phyloP scores from a whole-genome alignment of 2,797 vertebrate genomes.

The Microctenopoma stevenorrisi region DNA sequence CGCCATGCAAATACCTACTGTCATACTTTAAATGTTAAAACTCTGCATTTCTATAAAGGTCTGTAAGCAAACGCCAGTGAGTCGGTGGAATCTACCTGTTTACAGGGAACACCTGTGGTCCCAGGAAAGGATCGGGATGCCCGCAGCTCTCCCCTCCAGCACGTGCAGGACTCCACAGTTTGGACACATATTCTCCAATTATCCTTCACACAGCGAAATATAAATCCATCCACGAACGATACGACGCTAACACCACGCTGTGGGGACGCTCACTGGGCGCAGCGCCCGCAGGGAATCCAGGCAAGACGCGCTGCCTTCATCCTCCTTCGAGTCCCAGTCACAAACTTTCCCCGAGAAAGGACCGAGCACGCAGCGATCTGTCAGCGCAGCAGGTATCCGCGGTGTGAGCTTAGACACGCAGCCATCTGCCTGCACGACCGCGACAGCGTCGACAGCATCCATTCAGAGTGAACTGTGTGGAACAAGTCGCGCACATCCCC shows the following conservation, averaged over 20 bases:
- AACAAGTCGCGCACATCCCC: slow-evolving; percentile 38
- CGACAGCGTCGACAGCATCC: slow-evolving; percentile 34
- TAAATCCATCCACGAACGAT: slow-evolving; percentile 30
- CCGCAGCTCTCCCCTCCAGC: slow-evolving; percentile 64
- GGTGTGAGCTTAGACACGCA: slow-evolving; percentile 4
- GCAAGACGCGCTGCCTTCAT: slow-evolving; percentile 38
- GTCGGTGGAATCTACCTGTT: slow-evolving; percentile 53
- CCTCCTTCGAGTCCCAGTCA: slow-evolving; percentile 39
- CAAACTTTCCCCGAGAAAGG: slow-evolving; percentile 55
- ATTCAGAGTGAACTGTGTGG: slow-evolving; percentile 28
- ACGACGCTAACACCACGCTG: background rate
- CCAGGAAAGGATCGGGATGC: slow-evolving; percentile 33
- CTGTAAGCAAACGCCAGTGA: no score
- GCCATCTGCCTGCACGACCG: slow-evolving; percentile 22
- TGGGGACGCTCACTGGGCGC: slow-evolving; percentile 16
- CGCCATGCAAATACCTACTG: background rate
- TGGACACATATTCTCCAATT: slow-evolving; percentile 58
- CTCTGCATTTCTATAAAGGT: background rate
- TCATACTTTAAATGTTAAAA: background rate
- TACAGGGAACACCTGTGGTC: slow-evolving; percentile 69
- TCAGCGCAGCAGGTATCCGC: slow-evolving; percentile 16
- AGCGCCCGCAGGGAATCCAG: slow-evolving; percentile 10
- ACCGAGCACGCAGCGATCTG: background rate
- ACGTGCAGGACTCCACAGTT: slow-evolving; percentile 45
- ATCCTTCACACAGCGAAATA: background rate